A percentile compares a stretch with the other conserved stretches of the same genome.
Evolutionary conservation across 2,797 vertebrate genomes (phyloP).

Genomic region (Chiroxiphia lanceolata): DNA sequence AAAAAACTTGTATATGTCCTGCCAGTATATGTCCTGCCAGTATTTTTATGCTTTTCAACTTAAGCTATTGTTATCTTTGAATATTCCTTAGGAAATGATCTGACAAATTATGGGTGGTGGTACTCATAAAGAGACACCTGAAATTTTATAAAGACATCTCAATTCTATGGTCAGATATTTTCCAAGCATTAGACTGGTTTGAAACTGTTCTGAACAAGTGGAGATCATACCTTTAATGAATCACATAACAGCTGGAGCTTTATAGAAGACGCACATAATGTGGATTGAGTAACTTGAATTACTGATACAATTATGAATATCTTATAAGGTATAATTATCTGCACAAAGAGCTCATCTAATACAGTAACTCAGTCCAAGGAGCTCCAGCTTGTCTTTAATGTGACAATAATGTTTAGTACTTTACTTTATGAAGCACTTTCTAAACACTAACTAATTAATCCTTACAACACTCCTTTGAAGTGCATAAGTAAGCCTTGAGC

Average conservation of each 20-base stretch:
- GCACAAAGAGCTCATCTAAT: background rate
- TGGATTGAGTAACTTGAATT: background rate
- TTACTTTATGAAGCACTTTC: constrained; percentile 25
- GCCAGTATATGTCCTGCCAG: background rate
- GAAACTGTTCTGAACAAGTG: background rate
- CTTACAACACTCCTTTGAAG: background rate
- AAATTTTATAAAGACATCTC: background rate
- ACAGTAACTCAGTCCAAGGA: background rate
- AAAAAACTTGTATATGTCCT: background rate
- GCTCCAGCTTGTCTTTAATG: constrained; percentile 31
- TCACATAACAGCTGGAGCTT: background rate
- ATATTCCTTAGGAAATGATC: background rate
- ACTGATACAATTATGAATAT: constrained; percentile 12
- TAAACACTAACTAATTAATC: constrained; percentile 19
- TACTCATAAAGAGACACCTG: background rate
- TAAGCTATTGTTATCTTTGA: background rate
- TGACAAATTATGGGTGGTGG: background rate
- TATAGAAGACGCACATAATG: background rate
- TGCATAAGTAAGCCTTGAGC: background rate
- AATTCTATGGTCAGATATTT: background rate
- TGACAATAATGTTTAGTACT: constrained; percentile 9
- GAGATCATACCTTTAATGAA: background rate
- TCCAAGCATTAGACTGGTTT: background rate
- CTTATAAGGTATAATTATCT: background rate
- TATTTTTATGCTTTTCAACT: background rate